Percentiles rank a stretch among this genome's conserved stretches.
Conservation (phyloP, 2,797 vertebrate species). For the Pithecia hirsuta region DNA sequence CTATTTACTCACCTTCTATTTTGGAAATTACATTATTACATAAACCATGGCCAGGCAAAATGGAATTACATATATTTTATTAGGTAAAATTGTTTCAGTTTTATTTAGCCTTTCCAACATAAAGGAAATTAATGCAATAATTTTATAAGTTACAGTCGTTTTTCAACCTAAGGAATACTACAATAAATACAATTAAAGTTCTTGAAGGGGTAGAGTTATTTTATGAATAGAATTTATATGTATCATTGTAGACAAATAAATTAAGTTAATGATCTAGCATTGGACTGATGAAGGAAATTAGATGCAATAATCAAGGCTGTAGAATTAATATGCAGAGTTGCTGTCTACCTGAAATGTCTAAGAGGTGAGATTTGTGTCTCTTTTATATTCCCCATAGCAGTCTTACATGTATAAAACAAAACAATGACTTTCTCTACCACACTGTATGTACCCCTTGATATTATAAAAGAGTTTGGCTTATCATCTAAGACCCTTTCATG, state of each 20-base stretch:
- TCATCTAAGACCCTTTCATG: neutral
- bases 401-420: neutral
- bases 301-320: neutral
- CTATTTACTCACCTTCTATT: neutral
- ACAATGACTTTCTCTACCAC: neutral
- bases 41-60: neutral
- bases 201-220: neutral
- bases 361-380: neutral
- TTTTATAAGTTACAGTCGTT: neutral
- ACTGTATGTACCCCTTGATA: neutral
- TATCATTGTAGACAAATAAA: neutral
- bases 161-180: neutral
- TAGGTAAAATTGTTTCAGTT: neutral
- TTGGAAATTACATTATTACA: neutral
- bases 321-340: neutral
- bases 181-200: neutral
- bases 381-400: neutral
- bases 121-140: neutral
- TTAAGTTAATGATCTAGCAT: neutral
- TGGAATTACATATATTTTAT: neutral
- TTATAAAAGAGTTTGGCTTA: neutral
- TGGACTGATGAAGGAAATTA: neutral
- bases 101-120: neutral
- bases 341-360: neutral
- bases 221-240: neutral